Evolutionary conservation across 2,888 invertebrate species (phyloP), one percentile per base, ranked within the genome.

Genomic region (Tricholauxania praeusta): DNA sequence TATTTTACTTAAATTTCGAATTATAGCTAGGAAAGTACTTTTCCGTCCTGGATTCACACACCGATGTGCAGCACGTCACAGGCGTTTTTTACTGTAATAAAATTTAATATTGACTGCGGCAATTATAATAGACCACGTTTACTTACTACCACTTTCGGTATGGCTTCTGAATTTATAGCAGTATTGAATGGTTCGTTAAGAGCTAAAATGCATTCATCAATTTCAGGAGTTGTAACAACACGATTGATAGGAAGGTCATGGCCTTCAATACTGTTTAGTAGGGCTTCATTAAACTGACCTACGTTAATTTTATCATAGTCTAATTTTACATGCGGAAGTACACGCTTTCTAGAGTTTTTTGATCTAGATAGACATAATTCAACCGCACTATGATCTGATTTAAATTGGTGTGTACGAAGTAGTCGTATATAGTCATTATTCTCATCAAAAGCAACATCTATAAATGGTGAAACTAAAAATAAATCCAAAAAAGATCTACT

Each of bases 361-460:
- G 12, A n/a, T 4, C 14, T 28, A 19, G 17, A 12, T 1, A 48
- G 12, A 5, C 2, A 47, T 12, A 66, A 17, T 53, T 66, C 66
- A 12, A 66, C 32, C 7, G 66, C 66, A 15, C 32, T 51, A 17
- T 66, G 52, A 22, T 66, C 66, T 17, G 66, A 66, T 32, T 66
- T 39, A 19, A 17, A 66, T 14, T 12, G 10, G 12, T n/a, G 53
- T 2, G 53, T 66, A 19, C 53, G 53, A 2, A 53, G 32, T 10
- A 12, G 15, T 4, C 39, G 12, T 8, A n/a, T 2, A 14, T 17
- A 28, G 15, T 52, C n/a, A 39, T 5, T 39, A 39, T 10, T 5
- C 3, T 67, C 39, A 14, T 15, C 52, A n/a, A 63, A 63, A 10
- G 47, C 17, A 32, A 55, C 28, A 47, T 7, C 19, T 1, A 67